Evolutionary conservation across 2,113 vertebrate genomes (phyloP).

Genomic region (Spea multiplicata): DNA sequence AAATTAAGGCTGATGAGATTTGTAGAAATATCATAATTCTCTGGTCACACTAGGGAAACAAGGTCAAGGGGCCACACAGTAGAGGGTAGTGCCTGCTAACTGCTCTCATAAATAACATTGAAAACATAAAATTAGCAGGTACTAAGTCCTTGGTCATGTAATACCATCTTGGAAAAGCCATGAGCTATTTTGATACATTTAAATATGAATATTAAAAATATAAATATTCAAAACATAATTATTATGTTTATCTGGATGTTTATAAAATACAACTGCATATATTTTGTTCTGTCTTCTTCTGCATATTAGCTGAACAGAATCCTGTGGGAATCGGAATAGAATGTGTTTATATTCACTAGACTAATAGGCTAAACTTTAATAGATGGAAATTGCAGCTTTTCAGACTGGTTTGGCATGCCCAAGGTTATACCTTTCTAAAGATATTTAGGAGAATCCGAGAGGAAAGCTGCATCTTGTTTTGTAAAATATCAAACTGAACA

Average conservation of each 20-base stretch:
- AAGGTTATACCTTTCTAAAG: slow-evolving; percentile 8
- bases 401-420: neutral
- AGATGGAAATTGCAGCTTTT: neutral
- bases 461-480: neutral
- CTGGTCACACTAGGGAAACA: too few relatives aligned
- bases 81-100: too few relatives aligned
- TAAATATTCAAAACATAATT: slow-evolving; percentile 10
- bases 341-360: slow-evolving; percentile 2
- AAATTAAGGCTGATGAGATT: too few relatives aligned
- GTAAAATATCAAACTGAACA: neutral
- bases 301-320: neutral
- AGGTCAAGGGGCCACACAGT: too few relatives aligned
- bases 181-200: neutral
- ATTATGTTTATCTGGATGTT: slow-evolving; percentile 4
- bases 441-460: neutral
- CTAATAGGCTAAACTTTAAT: neutral
- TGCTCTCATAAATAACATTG: too few relatives aligned
- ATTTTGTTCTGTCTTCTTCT: neutral
- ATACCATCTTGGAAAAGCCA: neutral
- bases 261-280: slow-evolving; percentile 1
- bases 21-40: too few relatives aligned
- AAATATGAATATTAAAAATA: neutral
- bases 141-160: neutral
- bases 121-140: neutral
- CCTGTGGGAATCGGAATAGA: neutral